Evolutionary conservation across 2,113 vertebrate species (phyloP), one percentile per base, ranked within the genome.

Genomic region (Erythrocercus mccallii): DNA sequence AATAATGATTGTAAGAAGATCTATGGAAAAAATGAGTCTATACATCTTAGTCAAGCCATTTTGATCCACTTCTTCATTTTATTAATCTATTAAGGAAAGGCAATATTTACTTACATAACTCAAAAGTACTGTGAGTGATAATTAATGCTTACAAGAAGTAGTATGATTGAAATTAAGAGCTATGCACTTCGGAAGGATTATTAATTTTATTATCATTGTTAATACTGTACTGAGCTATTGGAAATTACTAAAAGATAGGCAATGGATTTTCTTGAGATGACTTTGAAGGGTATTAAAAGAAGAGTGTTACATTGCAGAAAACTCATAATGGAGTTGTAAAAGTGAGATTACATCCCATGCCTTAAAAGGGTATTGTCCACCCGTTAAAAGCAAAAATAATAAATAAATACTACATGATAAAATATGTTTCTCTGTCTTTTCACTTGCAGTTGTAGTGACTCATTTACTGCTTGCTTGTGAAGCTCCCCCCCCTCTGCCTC

Each of bases 51-150:
- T 82, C 42, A 95, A 95, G 37, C 4, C 31, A 62, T 89, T 95
- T 91, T 65, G 69, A 92, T 81, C n/a, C 19, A 73, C 30, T 66
- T 54, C 40, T 86, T 92, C 16, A 44, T 84, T 85, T 91, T 80
- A 90, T 50, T 90, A 2, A 25, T 94, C 66, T 85, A 31, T 90
- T 83, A 86, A 69, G 79, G 64, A 87, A 86, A 94, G 35, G n/a
- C 38, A 94, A 44, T 94, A 95, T 95, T 97, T 96, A 85, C 84
- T 94, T 88, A 91, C 22, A 38, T 92, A 95, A 70, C 79, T 95
- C 66, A 90, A 44, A 51, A 92, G 58, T 80, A 73, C 50, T 4
- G 0, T 54, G 89, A 81, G 70, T 72, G 54, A 80, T 92, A 95
- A 91, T 94, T 89, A 95, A 95, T 66, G 54, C 85, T 80, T 82